A percentile compares a stretch with the other conserved stretches of the same genome.
These are phyloP conservation scores for Brienomyrus brachyistius DNA, from an alignment of 2,113 vertebrate species.

Conservation along the genomic window DNA sequence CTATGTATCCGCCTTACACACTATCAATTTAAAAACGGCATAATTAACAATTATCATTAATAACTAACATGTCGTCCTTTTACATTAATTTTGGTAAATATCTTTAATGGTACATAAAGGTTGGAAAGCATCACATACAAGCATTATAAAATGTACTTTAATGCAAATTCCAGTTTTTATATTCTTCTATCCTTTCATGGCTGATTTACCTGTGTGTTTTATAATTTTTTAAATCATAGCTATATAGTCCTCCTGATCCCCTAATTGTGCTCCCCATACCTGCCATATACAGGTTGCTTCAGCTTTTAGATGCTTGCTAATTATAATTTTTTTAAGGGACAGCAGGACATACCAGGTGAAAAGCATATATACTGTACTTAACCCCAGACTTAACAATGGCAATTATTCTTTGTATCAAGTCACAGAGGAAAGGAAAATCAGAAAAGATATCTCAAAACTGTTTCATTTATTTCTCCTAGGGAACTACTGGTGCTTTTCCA, in stretches of 20 bases:
- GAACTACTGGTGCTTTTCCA: not conserved
- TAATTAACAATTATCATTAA: not conserved
- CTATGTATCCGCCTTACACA: not conserved
- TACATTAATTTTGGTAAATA: not conserved
- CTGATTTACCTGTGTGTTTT: not conserved
- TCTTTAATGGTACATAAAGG: not conserved
- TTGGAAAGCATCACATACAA: not conserved
- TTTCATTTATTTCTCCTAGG: too few species aligned
- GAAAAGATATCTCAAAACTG: not conserved
- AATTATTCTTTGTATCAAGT: not conserved
- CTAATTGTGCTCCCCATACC: not conserved
- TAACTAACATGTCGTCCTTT: not conserved
- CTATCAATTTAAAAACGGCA: not conserved
- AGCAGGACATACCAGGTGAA: not conserved
- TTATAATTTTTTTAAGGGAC: not conserved
- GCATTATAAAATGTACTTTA: not conserved
- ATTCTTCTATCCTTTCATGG: not conserved
- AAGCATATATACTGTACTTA: not conserved
- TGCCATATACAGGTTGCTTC: not conserved
- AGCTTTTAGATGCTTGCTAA: not conserved
- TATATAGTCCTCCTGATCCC: not conserved
- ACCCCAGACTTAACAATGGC: not conserved
- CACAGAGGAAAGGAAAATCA: not conserved
- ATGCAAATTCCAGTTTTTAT: not conserved
- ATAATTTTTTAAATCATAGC: not conserved